phyloP scores from a whole-genome alignment of 1,140 invertebrate species.

The Lasioglossum albipes region DNA sequence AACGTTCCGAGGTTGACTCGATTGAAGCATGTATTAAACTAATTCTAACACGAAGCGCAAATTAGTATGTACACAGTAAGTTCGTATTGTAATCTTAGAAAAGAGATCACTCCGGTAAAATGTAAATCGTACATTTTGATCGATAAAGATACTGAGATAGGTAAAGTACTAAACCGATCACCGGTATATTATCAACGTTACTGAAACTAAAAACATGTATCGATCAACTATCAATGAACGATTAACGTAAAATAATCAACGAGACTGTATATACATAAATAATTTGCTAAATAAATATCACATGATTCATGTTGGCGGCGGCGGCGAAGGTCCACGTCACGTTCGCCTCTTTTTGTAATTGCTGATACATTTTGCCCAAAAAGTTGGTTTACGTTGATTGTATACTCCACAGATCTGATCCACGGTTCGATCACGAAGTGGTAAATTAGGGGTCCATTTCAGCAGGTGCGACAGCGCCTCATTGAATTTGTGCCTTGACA shows the following conservation, averaged over 20 bases:
- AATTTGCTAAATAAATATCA: conserved; percentile 20
- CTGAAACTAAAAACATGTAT: no score
- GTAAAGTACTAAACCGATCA: no score
- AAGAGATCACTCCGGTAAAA: no score
- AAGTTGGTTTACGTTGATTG: conserved; percentile 10
- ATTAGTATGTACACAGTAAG: neutral
- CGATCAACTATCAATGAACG: neutral
- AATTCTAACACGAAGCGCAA: neutral
- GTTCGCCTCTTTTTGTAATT: neutral
- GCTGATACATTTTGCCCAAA: conserved; percentile 54
- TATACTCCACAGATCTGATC: conserved; percentile 66
- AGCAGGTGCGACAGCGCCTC: conserved; percentile 57
- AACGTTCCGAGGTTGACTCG: neutral
- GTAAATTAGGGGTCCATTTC: conserved; percentile 65
- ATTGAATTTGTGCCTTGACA: conserved; percentile 66
- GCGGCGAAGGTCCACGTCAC: neutral
- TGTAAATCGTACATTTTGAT: neutral
- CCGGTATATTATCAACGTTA: no score
- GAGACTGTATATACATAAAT: neutral
- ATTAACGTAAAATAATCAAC: neutral
- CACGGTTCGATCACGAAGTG: conserved; percentile 51
- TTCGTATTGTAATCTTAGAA: no score
- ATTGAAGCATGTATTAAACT: neutral
- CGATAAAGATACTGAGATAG: neutral
- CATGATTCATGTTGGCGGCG: neutral